These are phyloP conservation scores for Ichneumon xanthorius DNA, from an alignment of 2,888 invertebrate genomes.

Conservation along the genomic window DNA sequence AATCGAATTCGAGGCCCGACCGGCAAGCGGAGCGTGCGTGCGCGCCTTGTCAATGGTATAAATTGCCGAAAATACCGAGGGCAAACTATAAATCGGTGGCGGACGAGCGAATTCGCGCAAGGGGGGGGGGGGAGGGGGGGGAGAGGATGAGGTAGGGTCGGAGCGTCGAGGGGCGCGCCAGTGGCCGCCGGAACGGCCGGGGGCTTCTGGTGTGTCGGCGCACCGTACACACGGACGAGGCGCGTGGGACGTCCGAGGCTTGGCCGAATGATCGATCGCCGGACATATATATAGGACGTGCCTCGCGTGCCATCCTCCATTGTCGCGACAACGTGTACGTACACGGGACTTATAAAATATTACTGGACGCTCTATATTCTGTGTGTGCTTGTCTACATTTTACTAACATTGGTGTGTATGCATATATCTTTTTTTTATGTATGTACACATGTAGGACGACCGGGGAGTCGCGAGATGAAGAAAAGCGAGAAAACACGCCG, in stretches of 20 bases:
- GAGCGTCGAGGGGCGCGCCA: conserved; percentile 44
- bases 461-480: not conserved
- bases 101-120: conserved; percentile 25
- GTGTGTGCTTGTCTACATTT: conserved; percentile 16
- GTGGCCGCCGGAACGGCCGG: conserved; percentile 51
- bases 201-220: conserved; percentile 12
- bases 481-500: not conserved
- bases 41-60: conserved; percentile 63
- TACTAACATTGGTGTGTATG: not conserved
- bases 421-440: not conserved
- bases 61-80: conserved; percentile 68
- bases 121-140: not conserved
- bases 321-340: conserved; percentile 67
- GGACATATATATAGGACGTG: conserved; percentile 59
- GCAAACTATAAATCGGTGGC: conserved; percentile 63
- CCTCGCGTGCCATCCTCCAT: conserved; percentile 71
- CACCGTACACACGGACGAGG: not conserved
- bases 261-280: conserved; percentile 70
- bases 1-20: conserved; percentile 37
- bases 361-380: conserved; percentile 54
- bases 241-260: conserved; percentile 60
- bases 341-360: conserved; percentile 69
- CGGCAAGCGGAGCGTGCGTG: not conserved
- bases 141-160: conserved; percentile 7
- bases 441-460: not conserved